phyloP scores from a whole-genome alignment of 2,888 invertebrate species.

The Matsumyia berberina region DNA sequence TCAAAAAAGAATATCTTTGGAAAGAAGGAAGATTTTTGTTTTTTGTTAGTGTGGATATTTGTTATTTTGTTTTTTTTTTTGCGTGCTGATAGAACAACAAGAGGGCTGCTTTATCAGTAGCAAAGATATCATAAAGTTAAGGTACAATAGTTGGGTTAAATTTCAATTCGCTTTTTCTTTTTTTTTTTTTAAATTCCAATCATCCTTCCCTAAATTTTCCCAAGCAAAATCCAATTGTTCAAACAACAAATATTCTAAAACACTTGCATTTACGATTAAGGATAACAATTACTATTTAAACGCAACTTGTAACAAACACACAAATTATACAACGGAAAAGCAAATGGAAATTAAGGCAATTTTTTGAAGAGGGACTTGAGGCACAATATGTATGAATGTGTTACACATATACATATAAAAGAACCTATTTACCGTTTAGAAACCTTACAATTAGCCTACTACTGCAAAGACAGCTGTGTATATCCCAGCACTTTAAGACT shows the following conservation, averaged over 20 bases:
- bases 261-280: conserved; percentile 64
- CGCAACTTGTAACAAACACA: conserved; percentile 53
- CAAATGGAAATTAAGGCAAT: conserved; percentile 37
- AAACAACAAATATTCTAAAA: conserved; percentile 72
- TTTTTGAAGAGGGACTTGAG: conserved; percentile 50
- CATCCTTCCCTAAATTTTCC: conserved; percentile 49
- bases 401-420: conserved; percentile 59
- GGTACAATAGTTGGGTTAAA: conserved; percentile 75
- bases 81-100: conserved; percentile 63
- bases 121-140: conserved; percentile 72
- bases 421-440: conserved; percentile 72
- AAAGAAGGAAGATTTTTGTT: conserved; percentile 62
- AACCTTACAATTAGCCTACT: conserved; percentile 73
- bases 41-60: conserved; percentile 40
- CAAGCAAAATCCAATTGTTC: conserved; percentile 55
- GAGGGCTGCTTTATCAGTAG: conserved; percentile 66
- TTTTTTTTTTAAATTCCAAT: conserved; percentile 45
- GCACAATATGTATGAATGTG: conserved; percentile 69
- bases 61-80: conserved; percentile 44
- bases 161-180: conserved; percentile 51
- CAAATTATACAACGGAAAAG: conserved; percentile 49
- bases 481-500: conserved; percentile 14
- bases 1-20: conserved; percentile 65
- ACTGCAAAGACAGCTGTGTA: conserved; percentile 54
- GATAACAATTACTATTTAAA: conserved; percentile 58